Conservation (phyloP, 2,888 invertebrate genomes). For the Margaritifera margaritifera region DNA sequence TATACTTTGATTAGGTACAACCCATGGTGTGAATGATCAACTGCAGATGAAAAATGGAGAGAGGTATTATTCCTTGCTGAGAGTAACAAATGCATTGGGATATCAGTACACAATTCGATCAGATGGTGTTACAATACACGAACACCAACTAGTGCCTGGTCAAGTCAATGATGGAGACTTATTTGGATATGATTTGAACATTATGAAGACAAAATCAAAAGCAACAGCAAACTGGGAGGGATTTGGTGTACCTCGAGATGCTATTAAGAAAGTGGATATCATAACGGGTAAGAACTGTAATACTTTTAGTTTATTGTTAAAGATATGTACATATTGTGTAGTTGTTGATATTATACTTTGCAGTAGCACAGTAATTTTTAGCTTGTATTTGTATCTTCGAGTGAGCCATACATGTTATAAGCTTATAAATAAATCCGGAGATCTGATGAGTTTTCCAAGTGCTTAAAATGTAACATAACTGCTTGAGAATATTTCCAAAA, state of each 20-base stretch:
- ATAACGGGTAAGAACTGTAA: constrained; percentile 26
- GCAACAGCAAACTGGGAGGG: constrained; percentile 61
- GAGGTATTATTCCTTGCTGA: constrained; percentile 47
- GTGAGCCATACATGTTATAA: too few relatives aligned
- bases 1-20: constrained; percentile 28
- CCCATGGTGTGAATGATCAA: constrained; percentile 47
- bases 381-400: too few relatives aligned
- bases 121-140: constrained; percentile 51
- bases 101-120: constrained; percentile 49
- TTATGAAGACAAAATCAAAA: constrained; percentile 36
- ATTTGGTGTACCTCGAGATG: constrained; percentile 47
- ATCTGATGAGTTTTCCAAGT: too few relatives aligned
- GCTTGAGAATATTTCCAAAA: too few relatives aligned
- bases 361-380: too few relatives aligned
- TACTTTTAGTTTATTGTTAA: too few relatives aligned
- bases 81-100: constrained; percentile 50
- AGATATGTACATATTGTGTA: too few relatives aligned
- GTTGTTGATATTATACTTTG: too few relatives aligned
- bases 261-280: constrained; percentile 26
- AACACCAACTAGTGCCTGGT: constrained; percentile 57
- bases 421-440: too few relatives aligned
- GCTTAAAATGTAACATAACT: too few relatives aligned
- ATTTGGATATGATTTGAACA: constrained; percentile 45
- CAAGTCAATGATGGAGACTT: constrained; percentile 51
- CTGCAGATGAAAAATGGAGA: constrained; percentile 46